Evolutionary conservation across 2,888 invertebrate species (phyloP).

Genomic region (Oxycera nigricornis): DNA sequence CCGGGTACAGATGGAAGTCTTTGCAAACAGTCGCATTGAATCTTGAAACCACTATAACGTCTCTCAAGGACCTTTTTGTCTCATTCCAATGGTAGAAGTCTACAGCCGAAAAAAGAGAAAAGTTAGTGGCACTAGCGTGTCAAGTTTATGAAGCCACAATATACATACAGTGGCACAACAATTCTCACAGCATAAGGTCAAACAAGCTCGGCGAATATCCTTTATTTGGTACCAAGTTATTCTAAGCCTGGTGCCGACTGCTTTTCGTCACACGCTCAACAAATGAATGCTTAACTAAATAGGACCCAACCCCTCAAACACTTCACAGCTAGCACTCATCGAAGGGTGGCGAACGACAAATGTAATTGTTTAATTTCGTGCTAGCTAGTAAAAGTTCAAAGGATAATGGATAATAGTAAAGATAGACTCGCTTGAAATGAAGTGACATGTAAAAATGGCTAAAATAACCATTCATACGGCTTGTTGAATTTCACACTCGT

Average conservation of each 20-base stretch:
- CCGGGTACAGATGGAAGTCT: neutral
- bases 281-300: too few relatives aligned
- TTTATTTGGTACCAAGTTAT: neutral
- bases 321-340: neutral
- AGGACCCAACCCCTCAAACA: neutral
- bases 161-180: neutral
- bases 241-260: neutral
- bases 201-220: neutral
- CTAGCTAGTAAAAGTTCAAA: neutral
- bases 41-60: neutral
- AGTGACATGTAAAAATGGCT: slow-evolving; percentile 6
- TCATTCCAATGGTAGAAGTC: neutral
- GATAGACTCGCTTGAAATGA: neutral
- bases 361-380: slow-evolving; percentile 2
- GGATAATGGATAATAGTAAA: neutral
- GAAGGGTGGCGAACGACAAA: neutral
- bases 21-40: neutral
- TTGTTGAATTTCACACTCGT: neutral
- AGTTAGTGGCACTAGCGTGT: neutral
- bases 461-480: neutral
- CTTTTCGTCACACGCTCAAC: neutral
- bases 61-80: neutral
- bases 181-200: neutral
- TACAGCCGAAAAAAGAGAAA: neutral
- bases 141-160: neutral